Evolutionary conservation across 2,113 vertebrate species (phyloP), one percentile per base, ranked within the genome.

Genomic region (Gallinago undulata): DNA sequence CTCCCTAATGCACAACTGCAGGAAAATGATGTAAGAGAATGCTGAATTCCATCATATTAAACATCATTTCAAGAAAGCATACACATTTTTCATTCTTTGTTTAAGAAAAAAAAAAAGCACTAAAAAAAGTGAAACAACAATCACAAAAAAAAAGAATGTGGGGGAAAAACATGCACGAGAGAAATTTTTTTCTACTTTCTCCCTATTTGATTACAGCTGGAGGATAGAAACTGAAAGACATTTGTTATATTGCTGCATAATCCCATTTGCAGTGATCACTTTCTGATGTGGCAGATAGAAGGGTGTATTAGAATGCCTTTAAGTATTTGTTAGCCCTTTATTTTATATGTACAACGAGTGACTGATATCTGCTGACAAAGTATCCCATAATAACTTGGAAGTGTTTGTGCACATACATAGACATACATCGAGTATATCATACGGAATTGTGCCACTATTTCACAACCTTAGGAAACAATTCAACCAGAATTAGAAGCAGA

Each of bases 201-300:
- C 74, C 62, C 35, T 77, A 41, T 89, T 88, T 88, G 79, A 77
- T 81, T 75, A 72, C 72, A 64, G 64, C 82, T 93, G 68, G 79
- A 90, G 90, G 72, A 90, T 19, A 96, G 72, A 77, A 94, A 84
- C 28, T 33, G 27, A 73, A 68, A 47, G n/a, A 77, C 84, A 96
- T 96, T 97, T 93, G 79, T 89, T 94, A 56, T 60, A 92, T 60
- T 78, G 64, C 73, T 87, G 51, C 3, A 14, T 81, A 94, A 96
- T 87, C 48, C 75, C 43, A 73, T 96, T 96, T 95, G 56, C 84
- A 93, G 11, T n/a, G 88, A 93, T 89, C 10, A 5, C 35, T 72
- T 75, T 27, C 43, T 50, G 33, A 64, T 66, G 35, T 47, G 39
- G 68, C 73, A 92, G 51, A 72, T 39, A 84, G n/a, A 67, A 90